phyloP scores from a whole-genome alignment of 2,888 invertebrate species.

The Barypeithes pellucidus region DNA sequence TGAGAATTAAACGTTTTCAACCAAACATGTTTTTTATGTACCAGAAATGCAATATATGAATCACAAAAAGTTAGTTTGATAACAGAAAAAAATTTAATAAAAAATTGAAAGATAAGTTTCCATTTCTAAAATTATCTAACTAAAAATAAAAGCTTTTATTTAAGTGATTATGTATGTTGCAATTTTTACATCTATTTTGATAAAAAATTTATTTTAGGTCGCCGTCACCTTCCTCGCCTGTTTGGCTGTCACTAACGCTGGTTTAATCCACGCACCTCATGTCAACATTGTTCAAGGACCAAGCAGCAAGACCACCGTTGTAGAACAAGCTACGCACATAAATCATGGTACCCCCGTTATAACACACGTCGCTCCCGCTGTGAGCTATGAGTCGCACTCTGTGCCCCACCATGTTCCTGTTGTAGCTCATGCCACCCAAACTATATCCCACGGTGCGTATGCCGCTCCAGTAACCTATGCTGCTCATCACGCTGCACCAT shows the following conservation, averaged over 20 bases:
- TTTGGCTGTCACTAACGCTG: constrained; percentile 50
- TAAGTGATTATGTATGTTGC: no score
- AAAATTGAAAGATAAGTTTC: no score
- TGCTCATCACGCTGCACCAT: constrained; percentile 23
- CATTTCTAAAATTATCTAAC: no score
- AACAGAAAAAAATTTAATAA: no score
- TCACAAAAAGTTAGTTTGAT: no score
- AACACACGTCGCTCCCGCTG: no score
- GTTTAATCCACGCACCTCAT: constrained; percentile 38
- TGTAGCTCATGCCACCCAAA: constrained; percentile 19
- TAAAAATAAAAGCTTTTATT: no score
- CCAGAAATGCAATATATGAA: no score
- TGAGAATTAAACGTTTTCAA: no score
- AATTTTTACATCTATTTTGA: no score
- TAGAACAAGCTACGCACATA: no score
- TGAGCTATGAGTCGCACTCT: constrained; percentile 24
- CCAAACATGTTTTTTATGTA: no score
- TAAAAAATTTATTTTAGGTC: constrained; percentile 47
- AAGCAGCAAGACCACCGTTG: constrained; percentile 61
- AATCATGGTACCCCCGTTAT: constrained; percentile 53
- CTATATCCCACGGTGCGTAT: constrained; percentile 19
- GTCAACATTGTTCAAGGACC: constrained; percentile 60
- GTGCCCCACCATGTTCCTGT: constrained; percentile 38
- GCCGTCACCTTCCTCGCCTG: constrained; percentile 44
- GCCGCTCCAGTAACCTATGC: constrained; percentile 19